Evolutionary conservation across 2,888 invertebrate species (phyloP), one percentile per base, ranked within the genome.

Genomic region (Tachina grossa): DNA sequence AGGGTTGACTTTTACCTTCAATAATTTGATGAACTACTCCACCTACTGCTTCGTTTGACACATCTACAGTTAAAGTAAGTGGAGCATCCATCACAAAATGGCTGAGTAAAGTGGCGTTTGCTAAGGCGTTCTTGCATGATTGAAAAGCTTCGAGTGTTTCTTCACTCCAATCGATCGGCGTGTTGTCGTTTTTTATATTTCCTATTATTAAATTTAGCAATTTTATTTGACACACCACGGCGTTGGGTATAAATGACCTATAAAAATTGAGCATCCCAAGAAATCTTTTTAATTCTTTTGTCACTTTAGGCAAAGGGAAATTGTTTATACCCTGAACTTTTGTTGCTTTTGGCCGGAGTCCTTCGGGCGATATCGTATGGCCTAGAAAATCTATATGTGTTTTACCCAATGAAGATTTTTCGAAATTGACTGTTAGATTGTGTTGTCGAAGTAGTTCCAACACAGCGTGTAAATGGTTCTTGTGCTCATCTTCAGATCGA

Each of bases 221-320:
- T 9, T 63, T 57, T 43, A 22, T 39, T 41, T 88, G 87, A 10
- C 31, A 57, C 1, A 65, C 39, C 0, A 75, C 53, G 8, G 87
- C 83, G 10, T 87, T 41, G 2, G 86, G 85, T 10, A 88, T 75
- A 51, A 86, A 87, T 2, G 83, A 66, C 11, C 86, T 69, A 19
- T 88, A 88, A 75, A 87, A 87, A 55, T 88, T 89, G 4, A 88
- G 22, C 79, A 87, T 87, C 5, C 86, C 88, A 3, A 88, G 63
- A 51, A 88, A 88, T 55, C 87, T 59, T 9, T 87, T 74, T 9
- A 89, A 16, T 4, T 87, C 87, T 16, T 68, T 65, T 45, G 72
- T 53, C 22, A 68, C 55, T 66, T 66, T 22, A 0, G 83, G 75
- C 4, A 31, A 22, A 1, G 75, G 61, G 49, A 80, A 89, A 0